These are phyloP conservation scores for Euphydryas editha DNA, from an alignment of 2,888 invertebrate species.

Conservation along the genomic window DNA sequence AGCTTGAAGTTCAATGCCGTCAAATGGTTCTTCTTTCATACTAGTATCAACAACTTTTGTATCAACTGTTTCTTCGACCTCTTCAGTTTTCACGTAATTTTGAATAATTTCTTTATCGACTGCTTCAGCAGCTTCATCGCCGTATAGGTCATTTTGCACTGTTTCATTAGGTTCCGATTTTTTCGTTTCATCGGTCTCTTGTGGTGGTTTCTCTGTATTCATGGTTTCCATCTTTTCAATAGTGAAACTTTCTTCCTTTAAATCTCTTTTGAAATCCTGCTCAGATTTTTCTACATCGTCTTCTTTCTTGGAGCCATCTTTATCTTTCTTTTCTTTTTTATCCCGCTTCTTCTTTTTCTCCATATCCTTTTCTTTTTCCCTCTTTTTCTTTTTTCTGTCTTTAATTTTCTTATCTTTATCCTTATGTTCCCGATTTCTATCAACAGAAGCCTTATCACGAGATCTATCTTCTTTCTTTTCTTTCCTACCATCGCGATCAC, in stretches of 20 bases:
- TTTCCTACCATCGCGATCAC: slow-evolving; percentile 80
- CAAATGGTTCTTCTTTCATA: slow-evolving; percentile 80
- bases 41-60: slow-evolving; percentile 58
- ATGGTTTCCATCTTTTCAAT: slow-evolving; percentile 24
- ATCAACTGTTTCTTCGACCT: slow-evolving; percentile 51
- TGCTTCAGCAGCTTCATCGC: slow-evolving; percentile 79
- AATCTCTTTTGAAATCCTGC: slow-evolving; percentile 38
- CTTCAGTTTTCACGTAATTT: slow-evolving; percentile 79
- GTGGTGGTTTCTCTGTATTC: slow-evolving; percentile 50
- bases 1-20: slow-evolving; percentile 84
- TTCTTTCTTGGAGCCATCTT: slow-evolving; percentile 53
- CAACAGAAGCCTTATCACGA: slow-evolving; percentile 71
- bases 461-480: slow-evolving; percentile 81
- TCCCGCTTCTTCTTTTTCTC: slow-evolving; percentile 81
- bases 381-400: slow-evolving; percentile 71
- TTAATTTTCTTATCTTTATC: slow-evolving; percentile 83
- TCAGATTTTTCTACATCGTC: slow-evolving; percentile 49
- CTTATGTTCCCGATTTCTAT: slow-evolving; percentile 80
- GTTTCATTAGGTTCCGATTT: slow-evolving; percentile 49
- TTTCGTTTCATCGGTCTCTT: slow-evolving; percentile 46
- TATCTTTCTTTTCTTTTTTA: slow-evolving; percentile 83
- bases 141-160: slow-evolving; percentile 75
- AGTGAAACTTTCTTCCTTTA: slow-evolving; percentile 40
- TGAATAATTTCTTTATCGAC: slow-evolving; percentile 84
- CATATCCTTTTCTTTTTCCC: slow-evolving; percentile 79